Conservation (phyloP, 2,113 vertebrate species). For the Onychostoma macrolepis region DNA sequence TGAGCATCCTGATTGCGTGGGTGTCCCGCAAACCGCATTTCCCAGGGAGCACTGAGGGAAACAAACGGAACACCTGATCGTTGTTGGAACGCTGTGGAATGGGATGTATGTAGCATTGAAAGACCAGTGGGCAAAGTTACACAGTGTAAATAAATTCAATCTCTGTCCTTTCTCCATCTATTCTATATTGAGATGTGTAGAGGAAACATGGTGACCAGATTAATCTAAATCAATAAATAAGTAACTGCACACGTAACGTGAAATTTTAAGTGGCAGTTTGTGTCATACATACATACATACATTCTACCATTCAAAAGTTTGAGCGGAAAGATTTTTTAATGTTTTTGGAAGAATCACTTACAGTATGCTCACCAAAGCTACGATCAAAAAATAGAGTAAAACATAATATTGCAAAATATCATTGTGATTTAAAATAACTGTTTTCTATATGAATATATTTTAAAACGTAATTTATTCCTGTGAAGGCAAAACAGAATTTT, state of each 20-base stretch:
- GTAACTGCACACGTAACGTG: background rate
- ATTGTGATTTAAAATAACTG: too few species aligned
- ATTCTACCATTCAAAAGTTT: too few species aligned
- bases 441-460: background rate
- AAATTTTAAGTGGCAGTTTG: background rate
- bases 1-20: conserved; percentile 45
- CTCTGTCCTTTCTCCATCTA: background rate
- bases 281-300: background rate
- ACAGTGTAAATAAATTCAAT: conserved; percentile 23
- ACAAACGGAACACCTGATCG: conserved; percentile 45
- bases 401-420: too few species aligned
- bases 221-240: background rate
- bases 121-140: background rate
- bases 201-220: background rate
- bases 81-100: conserved; percentile 37
- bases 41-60: conserved; percentile 41
- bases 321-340: too few species aligned
- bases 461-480: background rate
- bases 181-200: background rate
- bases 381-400: too few species aligned
- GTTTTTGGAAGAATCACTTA: too few species aligned
- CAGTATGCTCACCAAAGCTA: too few species aligned
- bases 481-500: background rate
- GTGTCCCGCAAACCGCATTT: conserved; percentile 40
- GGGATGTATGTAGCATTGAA: conserved; percentile 15